Evolutionary conservation across 2,888 invertebrate genomes (phyloP), one percentile per base, ranked within the genome.

Genomic region (Leistus spinibarbis): DNA sequence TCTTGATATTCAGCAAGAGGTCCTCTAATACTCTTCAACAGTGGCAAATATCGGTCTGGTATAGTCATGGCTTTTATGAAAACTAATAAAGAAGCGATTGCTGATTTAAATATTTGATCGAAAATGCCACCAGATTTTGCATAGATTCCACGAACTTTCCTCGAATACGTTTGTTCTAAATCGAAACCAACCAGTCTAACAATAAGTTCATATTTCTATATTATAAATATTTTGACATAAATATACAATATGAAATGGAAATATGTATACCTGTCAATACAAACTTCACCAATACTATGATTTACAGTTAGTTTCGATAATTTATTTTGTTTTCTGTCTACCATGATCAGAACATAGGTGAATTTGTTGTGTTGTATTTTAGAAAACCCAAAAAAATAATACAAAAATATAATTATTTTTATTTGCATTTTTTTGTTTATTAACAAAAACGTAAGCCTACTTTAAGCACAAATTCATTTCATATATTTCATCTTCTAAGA

Each of bases 1-100:
- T 83, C 83, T 78, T 85, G 83, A 73, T 84, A 85, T 24, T 82
- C 82, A 0, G 83, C 82, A n/a, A 85, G 77, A 3, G 84, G 84
- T 73, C 83, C 81, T 71, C 85, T 78, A 13, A 83, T 75, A 63
- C 10, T 40, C 13, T 40, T 78, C 77, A 27, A 80, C 69, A 27
- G 82, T 69, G 22, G 78, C 78, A 66, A 76, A 64, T 53, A 20
- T 4, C 24, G 7, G 3, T 13, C 40, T 40, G 7, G 40, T 40
- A 10, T 13, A 40, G 40, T 5, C 40, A 40, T 40, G 3, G 1
- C 13, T 40, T 13, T 40, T 4, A 13, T 13, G 40, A 10, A 40
- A 40, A 10, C 13, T 10, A 7, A 40, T 40, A 40, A 1, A 40
- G 7, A 40, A 10, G 10, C 4, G 7, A 40, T 40, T 13, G 5